Base-by-base conservation (phyloP, 2,113 vertebrate species). In the Tichodroma muraria region DNA sequence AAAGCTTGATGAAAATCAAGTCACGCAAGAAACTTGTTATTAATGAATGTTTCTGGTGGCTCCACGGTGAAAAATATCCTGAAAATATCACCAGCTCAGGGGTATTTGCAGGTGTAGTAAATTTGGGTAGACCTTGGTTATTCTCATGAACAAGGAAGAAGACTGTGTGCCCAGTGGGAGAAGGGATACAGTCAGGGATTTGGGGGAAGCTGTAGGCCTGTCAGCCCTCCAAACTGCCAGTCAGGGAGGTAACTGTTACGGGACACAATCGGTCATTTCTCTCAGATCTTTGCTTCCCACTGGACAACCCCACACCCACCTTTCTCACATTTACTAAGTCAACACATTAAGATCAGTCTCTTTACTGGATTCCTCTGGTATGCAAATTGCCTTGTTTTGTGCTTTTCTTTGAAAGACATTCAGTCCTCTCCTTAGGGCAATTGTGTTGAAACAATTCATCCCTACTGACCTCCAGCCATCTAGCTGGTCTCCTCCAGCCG, bases 221-320 rank as follows among this genome's bases (percentile, higher is more conserved):
- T 7, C 37, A 70, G 37, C 23, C 52, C 28, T 90, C 35, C 54
- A 38, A 45, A 78, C 7, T n/a, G 11, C 30, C 53, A 53, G n/a
- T n/a, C 45, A 9, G 20, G 37, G 28, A 52, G 24, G 10, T 17
- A 69, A 47, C 7, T 69, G 11, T 22, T 61, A 9, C 10, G 63
- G 18, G 52, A 71, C 18, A 70, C 9, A 78, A 13, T 1, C 28
- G 6, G 21, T 49, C 16, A 49, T 66, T 88, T 79, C 50, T 71
- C 71, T 80, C 27, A 81, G 9, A 35, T 49, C 5, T 66, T 88
- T 84, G 12, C 27, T 60, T 77, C 24, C 13, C 40, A 4, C 4
- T 15, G 1, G 1, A 37, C 11, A 11, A 4, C 2, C 5, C 6
- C 22, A 14, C 19, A 47, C 2, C 9, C 13, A 49, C 10, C 35